Conservation (phyloP, 2,113 vertebrate genomes). For the Erythrolamprus reginae region DNA sequence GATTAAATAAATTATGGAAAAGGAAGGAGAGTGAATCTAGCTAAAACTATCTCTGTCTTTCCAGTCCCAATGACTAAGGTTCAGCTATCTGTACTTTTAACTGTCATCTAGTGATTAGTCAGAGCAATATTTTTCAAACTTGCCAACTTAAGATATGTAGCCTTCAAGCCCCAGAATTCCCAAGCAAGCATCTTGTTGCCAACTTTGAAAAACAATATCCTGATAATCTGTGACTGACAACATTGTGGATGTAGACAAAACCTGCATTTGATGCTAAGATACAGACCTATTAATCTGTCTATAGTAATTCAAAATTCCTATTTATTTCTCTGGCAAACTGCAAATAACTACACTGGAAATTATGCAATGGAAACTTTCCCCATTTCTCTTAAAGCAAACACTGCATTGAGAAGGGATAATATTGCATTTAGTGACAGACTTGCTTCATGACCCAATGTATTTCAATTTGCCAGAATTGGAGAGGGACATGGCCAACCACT, state of each 20-base stretch:
- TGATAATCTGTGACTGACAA: neutral
- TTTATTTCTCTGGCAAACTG: neutral
- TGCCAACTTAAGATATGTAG: neutral
- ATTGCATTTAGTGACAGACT: neutral
- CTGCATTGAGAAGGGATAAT: neutral
- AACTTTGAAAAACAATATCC: neutral
- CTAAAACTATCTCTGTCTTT: neutral
- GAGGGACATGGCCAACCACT: too few species aligned
- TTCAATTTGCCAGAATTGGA: neutral
- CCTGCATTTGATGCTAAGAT: neutral
- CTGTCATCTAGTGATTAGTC: neutral
- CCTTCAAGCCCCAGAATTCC: neutral
- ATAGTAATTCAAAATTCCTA: neutral
- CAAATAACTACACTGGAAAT: neutral
- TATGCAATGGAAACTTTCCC: neutral
- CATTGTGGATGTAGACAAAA: neutral
- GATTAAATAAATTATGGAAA: neutral
- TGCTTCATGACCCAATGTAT: neutral
- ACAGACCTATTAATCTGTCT: neutral
- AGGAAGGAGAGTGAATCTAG: neutral
- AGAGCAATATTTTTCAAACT: neutral
- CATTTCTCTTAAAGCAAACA: neutral
- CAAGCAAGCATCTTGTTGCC: neutral
- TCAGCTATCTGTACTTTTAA: neutral
- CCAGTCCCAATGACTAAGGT: neutral